Evolutionary conservation across 2,113 vertebrate species (phyloP).

Genomic region (Nothocercus nigrocapillus): DNA sequence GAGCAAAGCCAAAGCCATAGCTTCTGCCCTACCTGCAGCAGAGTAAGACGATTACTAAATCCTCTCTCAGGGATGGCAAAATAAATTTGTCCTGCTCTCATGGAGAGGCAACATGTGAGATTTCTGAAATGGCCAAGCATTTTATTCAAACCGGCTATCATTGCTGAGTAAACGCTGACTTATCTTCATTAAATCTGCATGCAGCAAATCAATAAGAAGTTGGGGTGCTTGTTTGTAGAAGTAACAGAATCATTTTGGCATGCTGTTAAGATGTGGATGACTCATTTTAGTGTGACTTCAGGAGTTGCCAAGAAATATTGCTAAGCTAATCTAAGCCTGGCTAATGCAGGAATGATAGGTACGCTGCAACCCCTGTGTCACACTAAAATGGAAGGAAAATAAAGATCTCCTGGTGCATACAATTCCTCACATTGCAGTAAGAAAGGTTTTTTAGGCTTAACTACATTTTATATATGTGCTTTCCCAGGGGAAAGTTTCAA

Average conservation of each 20-base stretch:
- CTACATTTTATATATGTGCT: background rate
- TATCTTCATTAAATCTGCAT: conserved; percentile 63
- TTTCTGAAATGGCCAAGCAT: background rate
- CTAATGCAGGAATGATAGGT: conserved; percentile 29
- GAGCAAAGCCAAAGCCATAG: background rate
- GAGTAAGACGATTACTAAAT: background rate
- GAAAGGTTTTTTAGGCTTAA: background rate
- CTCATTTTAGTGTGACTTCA: conserved; percentile 38
- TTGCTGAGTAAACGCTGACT: conserved; percentile 23
- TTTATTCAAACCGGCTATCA: background rate
- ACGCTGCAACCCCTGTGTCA: background rate
- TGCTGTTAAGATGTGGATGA: conserved; percentile 37
- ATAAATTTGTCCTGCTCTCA: background rate
- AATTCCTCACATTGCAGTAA: background rate
- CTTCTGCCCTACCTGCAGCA: background rate
- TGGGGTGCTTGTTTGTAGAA: conserved; percentile 52
- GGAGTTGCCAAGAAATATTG: conserved; percentile 28
- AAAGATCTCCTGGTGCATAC: background rate
- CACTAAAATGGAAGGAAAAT: conserved; percentile 12
- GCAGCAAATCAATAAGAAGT: conserved; percentile 55
- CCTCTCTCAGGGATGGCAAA: background rate
- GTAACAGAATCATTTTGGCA: background rate
- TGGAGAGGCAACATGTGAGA: background rate
- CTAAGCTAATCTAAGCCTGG: background rate
- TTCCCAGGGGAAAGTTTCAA: background rate